Percentiles rank a stretch among this genome's conserved stretches.
Evolutionary conservation across 1,140 invertebrate species (phyloP).

Genomic region (Arctopsyche grandis): DNA sequence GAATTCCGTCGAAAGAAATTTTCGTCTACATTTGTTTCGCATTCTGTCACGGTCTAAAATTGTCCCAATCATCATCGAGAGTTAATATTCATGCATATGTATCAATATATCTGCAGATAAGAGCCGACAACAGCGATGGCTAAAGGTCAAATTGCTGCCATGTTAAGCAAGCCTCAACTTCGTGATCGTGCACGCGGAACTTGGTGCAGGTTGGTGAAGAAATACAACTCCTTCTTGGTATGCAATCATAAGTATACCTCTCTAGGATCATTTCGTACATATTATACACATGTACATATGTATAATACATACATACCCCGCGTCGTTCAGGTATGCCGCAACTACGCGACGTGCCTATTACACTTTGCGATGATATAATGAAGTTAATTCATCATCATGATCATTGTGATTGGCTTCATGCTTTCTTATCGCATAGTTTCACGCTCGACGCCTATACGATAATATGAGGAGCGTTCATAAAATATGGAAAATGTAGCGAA

Average conservation of each 20-base stretch:
- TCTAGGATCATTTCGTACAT: neutral
- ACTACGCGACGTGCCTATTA: neutral
- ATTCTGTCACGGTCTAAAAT: too few species aligned
- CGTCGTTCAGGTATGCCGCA: neutral
- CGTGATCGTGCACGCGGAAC: constrained; percentile 37
- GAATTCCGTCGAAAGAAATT: neutral
- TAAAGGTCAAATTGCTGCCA: constrained; percentile 36
- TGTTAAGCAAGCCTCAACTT: neutral
- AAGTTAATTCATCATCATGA: neutral
- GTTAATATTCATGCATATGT: too few species aligned
- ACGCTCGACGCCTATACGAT: neutral
- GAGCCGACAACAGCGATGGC: neutral
- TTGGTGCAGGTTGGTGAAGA: constrained; percentile 30
- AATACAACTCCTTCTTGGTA: constrained; percentile 15
- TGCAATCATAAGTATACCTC: constrained; percentile 6
- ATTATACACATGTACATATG: neutral
- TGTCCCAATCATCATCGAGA: too few species aligned
- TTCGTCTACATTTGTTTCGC: too few species aligned
- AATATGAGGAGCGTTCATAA: too few species aligned
- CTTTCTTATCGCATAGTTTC: neutral
- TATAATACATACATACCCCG: neutral
- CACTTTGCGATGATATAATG: neutral
- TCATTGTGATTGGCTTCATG: neutral
- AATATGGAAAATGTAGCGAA: too few species aligned
- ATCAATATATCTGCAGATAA: neutral